Conservation (phyloP, 2,797 vertebrate species). For the Oreortyx pictus region DNA sequence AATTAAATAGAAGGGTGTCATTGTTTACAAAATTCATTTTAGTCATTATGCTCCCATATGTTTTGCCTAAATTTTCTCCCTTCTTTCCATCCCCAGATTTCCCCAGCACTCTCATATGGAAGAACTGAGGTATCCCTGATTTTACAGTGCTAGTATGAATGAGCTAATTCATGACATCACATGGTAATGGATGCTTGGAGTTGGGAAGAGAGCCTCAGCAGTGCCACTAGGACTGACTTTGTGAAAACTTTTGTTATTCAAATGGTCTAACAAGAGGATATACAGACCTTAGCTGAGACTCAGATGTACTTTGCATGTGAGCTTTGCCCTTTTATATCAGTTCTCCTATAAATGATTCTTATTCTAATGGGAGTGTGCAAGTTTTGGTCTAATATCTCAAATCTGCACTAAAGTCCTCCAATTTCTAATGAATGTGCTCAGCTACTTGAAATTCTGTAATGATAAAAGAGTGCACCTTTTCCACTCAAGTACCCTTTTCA, state of each 20-base stretch:
- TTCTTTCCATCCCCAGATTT: background rate
- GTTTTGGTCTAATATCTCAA: background rate
- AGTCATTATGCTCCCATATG: background rate
- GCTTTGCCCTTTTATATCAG: background rate
- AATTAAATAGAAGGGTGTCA: background rate
- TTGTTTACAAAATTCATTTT: background rate
- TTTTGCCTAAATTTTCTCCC: background rate
- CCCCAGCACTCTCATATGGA: background rate
- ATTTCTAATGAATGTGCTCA: conserved; percentile 27
- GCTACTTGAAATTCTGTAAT: conserved; percentile 27
- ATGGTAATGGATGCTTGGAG: background rate
- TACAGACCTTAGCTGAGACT: background rate
- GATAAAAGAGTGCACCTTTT: conserved; percentile 16
- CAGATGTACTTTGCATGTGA: background rate
- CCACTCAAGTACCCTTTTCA: conserved; percentile 41
- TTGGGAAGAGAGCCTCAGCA: background rate
- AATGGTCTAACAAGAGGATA: background rate
- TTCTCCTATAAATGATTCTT: background rate
- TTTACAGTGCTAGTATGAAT: background rate
- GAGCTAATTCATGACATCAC: background rate
- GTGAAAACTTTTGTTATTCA: background rate
- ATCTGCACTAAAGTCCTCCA: background rate
- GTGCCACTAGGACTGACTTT: background rate
- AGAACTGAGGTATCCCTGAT: background rate
- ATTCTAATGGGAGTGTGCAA: background rate